Evolutionary conservation across 1,140 invertebrate species (phyloP).

Genomic region (Leucophenga varia): DNA sequence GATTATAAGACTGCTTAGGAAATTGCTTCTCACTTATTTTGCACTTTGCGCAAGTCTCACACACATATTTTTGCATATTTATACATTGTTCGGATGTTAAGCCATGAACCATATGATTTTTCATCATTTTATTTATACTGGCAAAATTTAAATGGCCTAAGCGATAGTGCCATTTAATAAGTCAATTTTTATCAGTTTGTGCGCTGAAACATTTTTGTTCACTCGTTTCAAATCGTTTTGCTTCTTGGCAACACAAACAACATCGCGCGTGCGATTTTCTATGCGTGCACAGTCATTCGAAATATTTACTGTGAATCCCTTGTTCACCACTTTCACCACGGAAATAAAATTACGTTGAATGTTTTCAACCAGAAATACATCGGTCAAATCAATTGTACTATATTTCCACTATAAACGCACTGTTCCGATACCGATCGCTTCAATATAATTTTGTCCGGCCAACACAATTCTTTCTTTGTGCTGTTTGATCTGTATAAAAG

Average conservation of each 20-base stretch:
- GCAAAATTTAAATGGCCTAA: slow-evolving; percentile 13
- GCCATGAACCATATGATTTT: not conserved
- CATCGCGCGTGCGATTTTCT: not conserved
- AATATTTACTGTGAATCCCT: slow-evolving; percentile 12
- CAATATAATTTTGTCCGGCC: slow-evolving; percentile 7
- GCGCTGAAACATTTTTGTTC: too few relatives aligned
- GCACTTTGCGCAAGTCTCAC: too few relatives aligned
- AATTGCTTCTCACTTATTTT: too few relatives aligned
- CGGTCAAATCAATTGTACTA: not conserved
- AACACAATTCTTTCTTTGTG: slow-evolving; percentile 7
- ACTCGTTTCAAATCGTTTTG: slow-evolving; percentile 8
- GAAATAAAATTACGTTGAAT: slow-evolving; percentile 14
- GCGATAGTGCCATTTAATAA: slow-evolving; percentile 9
- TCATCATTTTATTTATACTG: slow-evolving; percentile 7
- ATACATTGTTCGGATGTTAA: not conserved
- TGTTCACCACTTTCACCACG: slow-evolving; percentile 5
- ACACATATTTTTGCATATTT: not conserved
- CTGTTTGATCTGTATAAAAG: not conserved
- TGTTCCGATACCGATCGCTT: slow-evolving; percentile 1
- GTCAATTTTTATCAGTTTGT: not conserved
- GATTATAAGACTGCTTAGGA: too few relatives aligned
- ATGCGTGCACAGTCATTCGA: slow-evolving; percentile 2
- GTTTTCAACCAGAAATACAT: slow-evolving; percentile 10
- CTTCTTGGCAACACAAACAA: slow-evolving; percentile 2
- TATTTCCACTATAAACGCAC: slow-evolving; percentile 1